Base-by-base conservation (phyloP, 2,113 vertebrate genomes). In the Poicephalus meyeri region DNA sequence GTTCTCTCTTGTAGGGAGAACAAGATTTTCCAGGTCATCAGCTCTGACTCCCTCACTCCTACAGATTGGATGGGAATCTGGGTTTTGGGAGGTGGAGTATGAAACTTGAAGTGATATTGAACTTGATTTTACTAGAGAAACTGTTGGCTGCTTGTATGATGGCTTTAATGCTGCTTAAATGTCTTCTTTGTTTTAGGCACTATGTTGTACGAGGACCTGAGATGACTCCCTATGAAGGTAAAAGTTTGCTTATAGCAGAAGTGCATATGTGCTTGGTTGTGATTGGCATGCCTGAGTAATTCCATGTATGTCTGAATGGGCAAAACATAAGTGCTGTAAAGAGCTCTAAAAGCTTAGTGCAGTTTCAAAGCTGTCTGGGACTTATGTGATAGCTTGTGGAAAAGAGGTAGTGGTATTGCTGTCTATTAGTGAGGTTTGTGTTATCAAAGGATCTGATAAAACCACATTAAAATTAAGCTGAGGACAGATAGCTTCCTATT, bases 211-310 rank as follows among this genome's bases (percentile, higher is more conserved):
- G 99, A 92, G 99, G 99, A 89, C 99, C 99, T 68, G 99, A 99
- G 97, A 99, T 99, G 98, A 99, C 99, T 13, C 99, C 99, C 1
- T 99, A 99, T 86, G 99, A 99, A 99, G 99, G 99, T 99, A 97
- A 98, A 93, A 70, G 26, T 60, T 55, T 28, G 19, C 56, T 18
- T 17, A 16, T 33, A 41, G 86, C 16, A 11, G 53, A 84, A 64
- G 12, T 0, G 5, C 49, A 44, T 9, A 2, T 29, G 66, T 39
- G 2, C 5, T 56, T 44, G 3, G 39, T 49, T 52, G 52, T 9
- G 39, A 10, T 88, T 46, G 21, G 20, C 6, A 2, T 69, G 33
- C 33, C 23, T 33, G 20, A 26, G n/a, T 15, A 16, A 47, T 44
- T 41, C 16, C n/a, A 25, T 41, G 33, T 8, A 28, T 63, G 10